Conservation (phyloP, 2,113 vertebrate genomes). For the Malurus cyaneus region DNA sequence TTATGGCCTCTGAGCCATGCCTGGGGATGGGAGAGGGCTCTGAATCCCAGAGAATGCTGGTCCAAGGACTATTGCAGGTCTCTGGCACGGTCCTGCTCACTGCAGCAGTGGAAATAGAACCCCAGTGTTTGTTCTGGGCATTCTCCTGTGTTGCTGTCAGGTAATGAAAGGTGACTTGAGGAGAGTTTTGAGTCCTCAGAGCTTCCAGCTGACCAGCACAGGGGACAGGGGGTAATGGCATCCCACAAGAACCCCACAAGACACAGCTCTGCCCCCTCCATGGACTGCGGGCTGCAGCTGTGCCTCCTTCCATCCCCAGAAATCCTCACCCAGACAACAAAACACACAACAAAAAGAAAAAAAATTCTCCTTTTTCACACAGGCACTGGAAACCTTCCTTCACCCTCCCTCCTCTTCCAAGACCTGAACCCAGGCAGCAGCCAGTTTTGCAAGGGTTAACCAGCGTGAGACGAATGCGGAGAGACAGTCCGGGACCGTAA, state of each 20-base stretch:
- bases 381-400: not conserved
- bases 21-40: not conserved
- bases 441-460: constrained; percentile 58
- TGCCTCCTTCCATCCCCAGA: not conserved
- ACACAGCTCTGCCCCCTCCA: not conserved
- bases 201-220: not conserved
- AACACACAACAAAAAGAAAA: not conserved
- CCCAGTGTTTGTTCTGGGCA: not conserved
- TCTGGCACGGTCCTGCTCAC: not conserved
- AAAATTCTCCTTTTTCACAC: not conserved
- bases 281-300: not conserved
- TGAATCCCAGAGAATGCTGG: not conserved
- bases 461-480: constrained; percentile 55
- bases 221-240: not conserved
- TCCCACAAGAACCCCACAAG: not conserved
- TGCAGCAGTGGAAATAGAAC: not conserved
- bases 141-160: not conserved
- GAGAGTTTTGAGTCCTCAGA: not conserved
- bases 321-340: not conserved
- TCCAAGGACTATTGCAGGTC: not conserved
- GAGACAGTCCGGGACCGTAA: constrained; percentile 48
- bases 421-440: not conserved
- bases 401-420: not conserved
- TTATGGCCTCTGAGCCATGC: not conserved
- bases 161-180: not conserved